Conservation (phyloP, 1,140 invertebrate species). For the Cataglyphis hispanica region DNA sequence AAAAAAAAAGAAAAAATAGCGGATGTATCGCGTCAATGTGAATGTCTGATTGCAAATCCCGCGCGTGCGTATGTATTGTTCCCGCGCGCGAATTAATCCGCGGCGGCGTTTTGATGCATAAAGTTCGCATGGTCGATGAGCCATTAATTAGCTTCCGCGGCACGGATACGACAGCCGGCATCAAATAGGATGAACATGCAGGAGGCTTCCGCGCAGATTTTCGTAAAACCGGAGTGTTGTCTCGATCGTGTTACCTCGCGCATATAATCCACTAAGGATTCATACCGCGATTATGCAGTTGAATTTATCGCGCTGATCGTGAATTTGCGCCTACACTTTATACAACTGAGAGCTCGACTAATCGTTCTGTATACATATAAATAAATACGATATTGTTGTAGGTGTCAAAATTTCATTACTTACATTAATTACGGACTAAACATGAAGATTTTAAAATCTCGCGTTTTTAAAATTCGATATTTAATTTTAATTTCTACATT, state of each 20-base stretch:
- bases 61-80: not conserved
- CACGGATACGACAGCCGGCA: conserved; percentile 68
- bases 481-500: not conserved
- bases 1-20: conserved; percentile 13
- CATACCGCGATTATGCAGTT: conserved; percentile 24
- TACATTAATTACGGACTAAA: not conserved
- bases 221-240: conserved; percentile 34
- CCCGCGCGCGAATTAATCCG: conserved; percentile 67
- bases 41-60: conserved; percentile 42
- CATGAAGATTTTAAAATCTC: not conserved
- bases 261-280: conserved; percentile 30
- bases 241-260: conserved; percentile 7
- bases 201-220: conserved; percentile 49
- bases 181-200: conserved; percentile 71
- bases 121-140: conserved; percentile 71
- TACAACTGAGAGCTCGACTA: not conserved
- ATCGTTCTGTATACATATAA: not conserved
- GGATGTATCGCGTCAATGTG: not conserved
- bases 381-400: not conserved
- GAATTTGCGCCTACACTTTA: not conserved
- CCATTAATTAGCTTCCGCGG: conserved; percentile 73
- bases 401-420: too few relatives aligned
- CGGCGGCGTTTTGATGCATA: conserved; percentile 72
- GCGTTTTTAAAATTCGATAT: not conserved
- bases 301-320: conserved; percentile 21